phyloP scores from a whole-genome alignment of 2,113 vertebrate species.

The Lamprotornis superbus region DNA sequence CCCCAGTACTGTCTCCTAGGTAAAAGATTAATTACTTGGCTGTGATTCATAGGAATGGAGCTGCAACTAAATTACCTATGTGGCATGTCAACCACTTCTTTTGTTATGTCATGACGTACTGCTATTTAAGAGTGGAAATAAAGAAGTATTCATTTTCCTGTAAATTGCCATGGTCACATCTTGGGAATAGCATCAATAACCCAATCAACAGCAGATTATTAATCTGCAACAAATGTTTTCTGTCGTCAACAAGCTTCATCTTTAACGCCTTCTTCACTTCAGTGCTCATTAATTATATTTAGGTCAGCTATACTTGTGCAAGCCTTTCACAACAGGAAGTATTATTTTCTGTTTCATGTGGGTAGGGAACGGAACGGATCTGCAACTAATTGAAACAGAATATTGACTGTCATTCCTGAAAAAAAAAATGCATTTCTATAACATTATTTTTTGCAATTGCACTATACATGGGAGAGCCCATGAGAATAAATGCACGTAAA shows the following conservation, averaged over 20 bases:
- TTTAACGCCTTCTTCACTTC: constrained; percentile 10
- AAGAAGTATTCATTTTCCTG: constrained; percentile 9
- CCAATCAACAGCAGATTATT: neutral
- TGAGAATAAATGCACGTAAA: neutral
- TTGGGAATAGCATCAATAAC: neutral
- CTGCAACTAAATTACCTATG: constrained; percentile 47
- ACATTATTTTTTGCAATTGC: neutral
- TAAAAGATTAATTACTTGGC: constrained; percentile 70
- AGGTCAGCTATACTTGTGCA: neutral
- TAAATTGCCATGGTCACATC: neutral
- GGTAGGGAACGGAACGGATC: neutral
- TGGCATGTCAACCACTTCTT: neutral
- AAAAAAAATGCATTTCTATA: neutral
- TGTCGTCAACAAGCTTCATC: neutral
- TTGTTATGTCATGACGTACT: neutral
- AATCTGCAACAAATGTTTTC: constrained; percentile 5
- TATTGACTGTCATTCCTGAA: neutral
- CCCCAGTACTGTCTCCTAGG: constrained; percentile 40
- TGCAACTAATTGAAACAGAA: constrained; percentile 32
- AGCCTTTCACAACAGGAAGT: neutral
- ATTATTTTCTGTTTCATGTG: neutral
- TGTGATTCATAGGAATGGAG: constrained; percentile 37
- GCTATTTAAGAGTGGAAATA: constrained; percentile 31
- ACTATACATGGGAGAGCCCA: neutral
- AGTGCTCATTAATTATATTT: constrained; percentile 48